Evolutionary conservation across 2,888 invertebrate genomes (phyloP).

Genomic region (Gnatocerus cornutus): DNA sequence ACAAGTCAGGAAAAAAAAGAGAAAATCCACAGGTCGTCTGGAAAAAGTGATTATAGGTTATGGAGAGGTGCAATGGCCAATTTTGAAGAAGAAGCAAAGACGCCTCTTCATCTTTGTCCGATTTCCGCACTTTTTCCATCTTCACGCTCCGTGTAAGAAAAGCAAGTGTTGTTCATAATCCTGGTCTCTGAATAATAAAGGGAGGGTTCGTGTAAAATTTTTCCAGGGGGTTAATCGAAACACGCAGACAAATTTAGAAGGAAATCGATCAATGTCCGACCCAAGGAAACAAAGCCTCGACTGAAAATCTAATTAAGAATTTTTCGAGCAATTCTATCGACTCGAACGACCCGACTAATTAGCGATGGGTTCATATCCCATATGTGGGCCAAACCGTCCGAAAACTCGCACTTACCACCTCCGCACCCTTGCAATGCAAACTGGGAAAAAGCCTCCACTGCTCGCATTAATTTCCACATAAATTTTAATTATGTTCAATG

Average conservation of each 20-base stretch:
- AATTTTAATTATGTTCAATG: slow-evolving; percentile 44
- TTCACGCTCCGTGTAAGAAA: slow-evolving; percentile 30
- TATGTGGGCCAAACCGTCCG: slow-evolving; percentile 19
- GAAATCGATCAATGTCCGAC: slow-evolving; percentile 48
- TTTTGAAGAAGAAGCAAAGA: slow-evolving; percentile 17
- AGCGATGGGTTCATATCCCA: slow-evolving; percentile 3
- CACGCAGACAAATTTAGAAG: slow-evolving; percentile 45
- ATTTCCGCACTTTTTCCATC: slow-evolving; percentile 10
- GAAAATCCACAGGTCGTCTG: slow-evolving; percentile 44
- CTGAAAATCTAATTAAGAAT: slow-evolving; percentile 18
- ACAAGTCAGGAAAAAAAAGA: slow-evolving; percentile 35
- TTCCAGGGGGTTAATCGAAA: slow-evolving; percentile 44
- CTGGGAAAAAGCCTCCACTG: slow-evolving; percentile 9
- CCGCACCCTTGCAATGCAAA: slow-evolving; percentile 15
- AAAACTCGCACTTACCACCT: slow-evolving; percentile 35
- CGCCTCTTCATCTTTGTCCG: slow-evolving; percentile 25
- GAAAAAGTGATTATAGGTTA: slow-evolving; percentile 44
- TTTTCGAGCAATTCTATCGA: slow-evolving; percentile 17
- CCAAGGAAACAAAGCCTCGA: slow-evolving; percentile 23
- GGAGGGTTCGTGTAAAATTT: slow-evolving; percentile 13
- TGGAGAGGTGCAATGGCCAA: slow-evolving; percentile 32
- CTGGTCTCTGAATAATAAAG: slow-evolving; percentile 28
- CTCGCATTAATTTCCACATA: slow-evolving; percentile 30
- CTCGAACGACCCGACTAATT: slow-evolving; percentile 20
- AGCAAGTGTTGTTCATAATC: slow-evolving; percentile 28